These are phyloP conservation scores for Amyelois transitella DNA, from an alignment of 1,140 invertebrate species.

Conservation along the genomic window DNA sequence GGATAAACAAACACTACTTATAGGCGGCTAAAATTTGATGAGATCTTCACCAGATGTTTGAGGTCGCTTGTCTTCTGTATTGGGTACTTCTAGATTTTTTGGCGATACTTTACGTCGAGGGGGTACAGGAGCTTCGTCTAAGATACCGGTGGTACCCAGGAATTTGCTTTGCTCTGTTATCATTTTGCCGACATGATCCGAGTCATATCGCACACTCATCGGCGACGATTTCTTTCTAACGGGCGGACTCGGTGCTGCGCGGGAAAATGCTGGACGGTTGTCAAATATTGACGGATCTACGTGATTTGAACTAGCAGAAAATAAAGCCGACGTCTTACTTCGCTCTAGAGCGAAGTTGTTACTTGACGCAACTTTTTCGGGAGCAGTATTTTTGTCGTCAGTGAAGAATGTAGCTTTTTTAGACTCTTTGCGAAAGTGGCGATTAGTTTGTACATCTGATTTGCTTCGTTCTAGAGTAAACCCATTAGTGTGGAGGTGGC, in stretches of 20 bases:
- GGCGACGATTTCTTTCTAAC: constrained; percentile 63
- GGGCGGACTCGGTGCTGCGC: constrained; percentile 65
- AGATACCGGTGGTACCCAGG: constrained; percentile 43
- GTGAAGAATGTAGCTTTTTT: constrained; percentile 57
- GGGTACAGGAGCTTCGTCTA: constrained; percentile 45
- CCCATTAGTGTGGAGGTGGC: constrained; percentile 59
- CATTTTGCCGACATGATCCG: constrained; percentile 34
- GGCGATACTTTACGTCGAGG: constrained; percentile 57
- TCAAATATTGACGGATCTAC: constrained; percentile 64
- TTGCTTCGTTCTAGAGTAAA: constrained; percentile 66
- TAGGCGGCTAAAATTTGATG: constrained; percentile 40
- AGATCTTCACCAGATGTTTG: constrained; percentile 39
- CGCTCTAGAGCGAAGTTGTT: constrained; percentile 51
- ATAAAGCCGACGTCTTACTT: constrained; percentile 63
- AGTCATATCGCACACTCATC: constrained; percentile 39
- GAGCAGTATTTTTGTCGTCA: constrained; percentile 21
- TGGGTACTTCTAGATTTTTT: constrained; percentile 25
- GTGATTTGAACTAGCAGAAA: constrained; percentile 41
- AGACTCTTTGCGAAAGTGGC: constrained; percentile 31
- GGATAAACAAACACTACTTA: constrained; percentile 8
- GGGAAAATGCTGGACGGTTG: constrained; percentile 51
- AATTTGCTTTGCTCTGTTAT: constrained; percentile 40
- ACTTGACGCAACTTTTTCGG: constrained; percentile 18
- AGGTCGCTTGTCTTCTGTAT: constrained; percentile 20
- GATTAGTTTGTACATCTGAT: constrained; percentile 60